Conservation (phyloP, 2,113 vertebrate genomes). For the Gnathonemus longibarbis region DNA sequence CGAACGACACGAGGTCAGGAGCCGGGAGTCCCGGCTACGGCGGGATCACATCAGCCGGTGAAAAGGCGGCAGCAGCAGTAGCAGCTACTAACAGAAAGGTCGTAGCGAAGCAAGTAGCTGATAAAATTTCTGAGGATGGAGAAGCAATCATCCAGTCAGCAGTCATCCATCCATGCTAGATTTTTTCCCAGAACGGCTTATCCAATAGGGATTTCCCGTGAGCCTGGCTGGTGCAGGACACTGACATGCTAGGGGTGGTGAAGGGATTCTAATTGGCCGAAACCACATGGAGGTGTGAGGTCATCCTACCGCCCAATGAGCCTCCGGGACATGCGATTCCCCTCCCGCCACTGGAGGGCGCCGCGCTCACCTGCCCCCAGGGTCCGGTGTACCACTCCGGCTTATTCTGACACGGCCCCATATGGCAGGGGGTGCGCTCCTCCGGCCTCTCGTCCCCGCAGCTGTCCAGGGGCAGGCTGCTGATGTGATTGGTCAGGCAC, state of each 20-base stretch:
- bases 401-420: constrained; percentile 68
- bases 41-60: background rate
- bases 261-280: background rate
- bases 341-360: background rate
- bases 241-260: background rate
- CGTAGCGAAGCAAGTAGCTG: background rate
- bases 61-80: background rate
- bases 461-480: constrained; percentile 78
- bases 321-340: background rate
- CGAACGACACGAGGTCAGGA: background rate
- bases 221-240: background rate
- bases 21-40: background rate
- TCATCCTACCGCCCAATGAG: background rate
- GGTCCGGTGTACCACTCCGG: constrained; percentile 82
- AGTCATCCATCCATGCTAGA: background rate
- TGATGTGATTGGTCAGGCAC: constrained; percentile 76
- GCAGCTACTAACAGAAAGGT: too few species aligned
- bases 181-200: background rate
- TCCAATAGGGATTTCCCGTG: background rate
- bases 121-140: background rate
- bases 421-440: constrained; percentile 61
- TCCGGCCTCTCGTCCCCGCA: constrained; percentile 73
- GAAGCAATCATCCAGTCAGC: background rate
- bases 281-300: background rate
- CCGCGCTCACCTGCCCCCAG: constrained; percentile 75